A percentile compares a stretch with the other conserved stretches of the same genome.
Evolutionary conservation across 1,140 invertebrate genomes (phyloP).

Genomic region (Apocrypta bakeri): DNA sequence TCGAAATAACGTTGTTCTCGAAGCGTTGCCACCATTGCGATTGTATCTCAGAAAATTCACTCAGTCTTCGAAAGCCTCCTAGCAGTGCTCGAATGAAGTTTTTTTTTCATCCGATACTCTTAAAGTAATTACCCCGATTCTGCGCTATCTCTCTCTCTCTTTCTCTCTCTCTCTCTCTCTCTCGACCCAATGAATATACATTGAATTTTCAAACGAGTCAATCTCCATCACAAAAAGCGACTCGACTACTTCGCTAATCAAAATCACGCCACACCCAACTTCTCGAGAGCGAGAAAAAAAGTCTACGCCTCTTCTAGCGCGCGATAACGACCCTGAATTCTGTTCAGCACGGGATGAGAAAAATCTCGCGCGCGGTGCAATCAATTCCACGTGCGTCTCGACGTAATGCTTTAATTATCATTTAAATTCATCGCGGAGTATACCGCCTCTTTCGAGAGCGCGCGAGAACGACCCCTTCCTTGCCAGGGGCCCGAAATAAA

Average conservation of each 20-base stretch:
- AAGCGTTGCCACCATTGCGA: too few relatives aligned
- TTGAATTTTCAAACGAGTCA: neutral
- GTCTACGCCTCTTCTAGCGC: too few relatives aligned
- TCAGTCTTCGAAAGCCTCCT: too few relatives aligned
- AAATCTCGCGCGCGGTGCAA: neutral
- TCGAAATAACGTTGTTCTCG: too few relatives aligned
- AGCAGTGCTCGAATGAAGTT: too few relatives aligned
- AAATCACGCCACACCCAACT: neutral
- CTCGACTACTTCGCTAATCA: neutral
- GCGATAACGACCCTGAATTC: too few relatives aligned
- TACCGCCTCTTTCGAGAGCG: neutral
- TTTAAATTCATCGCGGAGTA: constrained; percentile 22
- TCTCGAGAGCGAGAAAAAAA: neutral
- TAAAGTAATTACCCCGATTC: neutral
- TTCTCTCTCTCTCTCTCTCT: neutral
- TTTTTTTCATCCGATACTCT: too few relatives aligned
- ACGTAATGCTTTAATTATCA: constrained; percentile 1
- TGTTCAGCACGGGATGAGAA: neutral
- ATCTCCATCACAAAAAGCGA: neutral
- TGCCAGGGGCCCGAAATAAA: neutral
- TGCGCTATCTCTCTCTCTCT: too few relatives aligned
- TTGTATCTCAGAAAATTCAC: too few relatives aligned
- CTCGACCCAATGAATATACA: neutral
- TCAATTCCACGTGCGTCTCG: neutral
- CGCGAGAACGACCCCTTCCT: neutral